Conservation (phyloP, 2,888 invertebrate species). For the Clusia tigrina region DNA sequence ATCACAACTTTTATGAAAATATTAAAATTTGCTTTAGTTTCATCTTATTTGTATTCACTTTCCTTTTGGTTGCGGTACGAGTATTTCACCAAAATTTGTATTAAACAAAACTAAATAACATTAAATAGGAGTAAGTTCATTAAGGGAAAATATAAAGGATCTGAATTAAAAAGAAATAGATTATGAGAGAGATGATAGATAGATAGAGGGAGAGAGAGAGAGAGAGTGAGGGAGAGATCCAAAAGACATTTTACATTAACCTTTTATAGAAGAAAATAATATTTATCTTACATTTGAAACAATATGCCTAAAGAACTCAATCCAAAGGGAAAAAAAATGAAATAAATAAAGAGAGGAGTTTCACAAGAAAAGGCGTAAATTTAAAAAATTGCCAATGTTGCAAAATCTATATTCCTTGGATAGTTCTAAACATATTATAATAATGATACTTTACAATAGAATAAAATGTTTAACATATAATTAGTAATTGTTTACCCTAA, state of each 20-base stretch:
- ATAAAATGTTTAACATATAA: too few relatives aligned
- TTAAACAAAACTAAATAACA: constrained; percentile 13
- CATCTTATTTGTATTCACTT: too few relatives aligned
- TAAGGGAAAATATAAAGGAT: not conserved
- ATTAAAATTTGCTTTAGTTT: too few relatives aligned
- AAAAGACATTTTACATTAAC: constrained; percentile 60
- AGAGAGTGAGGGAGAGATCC: constrained; percentile 54
- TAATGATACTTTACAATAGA: too few relatives aligned
- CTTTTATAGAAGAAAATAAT: constrained; percentile 15
- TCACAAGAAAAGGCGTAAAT: constrained; percentile 2
- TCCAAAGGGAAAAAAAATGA: not conserved
- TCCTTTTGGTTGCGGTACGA: too few relatives aligned
- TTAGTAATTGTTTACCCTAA: too few relatives aligned
- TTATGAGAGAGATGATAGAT: constrained; percentile 9
- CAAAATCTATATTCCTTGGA: constrained; percentile 21
- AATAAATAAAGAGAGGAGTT: not conserved
- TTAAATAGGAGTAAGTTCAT: constrained; percentile 11
- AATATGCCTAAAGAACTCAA: constrained; percentile 14
- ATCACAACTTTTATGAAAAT: too few relatives aligned
- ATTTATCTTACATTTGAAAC: constrained; percentile 13
- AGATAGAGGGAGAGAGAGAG: constrained; percentile 24
- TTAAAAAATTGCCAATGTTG: not conserved
- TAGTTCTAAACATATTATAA: constrained; percentile 4
- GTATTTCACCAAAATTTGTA: too few relatives aligned
- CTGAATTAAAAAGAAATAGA: constrained; percentile 13